Evolutionary conservation across 1,140 invertebrate genomes (phyloP), one percentile per base, ranked within the genome.

Genomic region (Plectrocnemia conspersa): DNA sequence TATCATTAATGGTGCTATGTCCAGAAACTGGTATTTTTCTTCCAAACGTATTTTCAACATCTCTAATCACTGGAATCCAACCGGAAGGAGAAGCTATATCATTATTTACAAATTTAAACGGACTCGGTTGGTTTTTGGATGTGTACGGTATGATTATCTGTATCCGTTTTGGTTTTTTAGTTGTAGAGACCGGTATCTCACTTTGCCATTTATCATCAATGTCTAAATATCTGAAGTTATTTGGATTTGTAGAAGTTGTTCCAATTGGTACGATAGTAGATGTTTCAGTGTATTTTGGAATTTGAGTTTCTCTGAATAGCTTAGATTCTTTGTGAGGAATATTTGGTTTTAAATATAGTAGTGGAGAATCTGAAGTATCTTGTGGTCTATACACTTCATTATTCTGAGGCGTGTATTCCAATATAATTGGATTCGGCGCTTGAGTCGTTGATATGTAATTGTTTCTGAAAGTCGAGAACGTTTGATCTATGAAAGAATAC

Each of bases 81-180:
- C 70, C 65, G 48, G 64, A 59, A 21, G 66, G 47, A 6, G 63
- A 59, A 19, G 64, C 63, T 22, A 62, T 59, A 42, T 66, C 61
- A 22, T 69, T 58, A 54, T 56, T 70, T 55, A 56, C 61, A 50
- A 58, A 62, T 63, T 70, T 66, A 52, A 79, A 81, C 16, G 77
- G 78, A 45, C 78, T 71, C 18, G 80, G 78, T 18, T 79, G 76
- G 54, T 79, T 76, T 52, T 82, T 81, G 9, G 77, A 79, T 1
- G 82, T 85, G 59, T 88, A 89, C 0, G 87, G 86, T 54, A 89
- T 84, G 24, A 89, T 85, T 50, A 88, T 84, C 70, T 88, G 86
- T 10, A 84, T 75, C 67, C 83, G 70, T 65, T 79, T 80, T n/a
- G 74, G 68, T 52, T 68, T 68, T 50, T 64, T 65, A 1, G 64